Base-by-base conservation (phyloP, 2,797 vertebrate genomes). In the Buphagus erythrorhynchus region DNA sequence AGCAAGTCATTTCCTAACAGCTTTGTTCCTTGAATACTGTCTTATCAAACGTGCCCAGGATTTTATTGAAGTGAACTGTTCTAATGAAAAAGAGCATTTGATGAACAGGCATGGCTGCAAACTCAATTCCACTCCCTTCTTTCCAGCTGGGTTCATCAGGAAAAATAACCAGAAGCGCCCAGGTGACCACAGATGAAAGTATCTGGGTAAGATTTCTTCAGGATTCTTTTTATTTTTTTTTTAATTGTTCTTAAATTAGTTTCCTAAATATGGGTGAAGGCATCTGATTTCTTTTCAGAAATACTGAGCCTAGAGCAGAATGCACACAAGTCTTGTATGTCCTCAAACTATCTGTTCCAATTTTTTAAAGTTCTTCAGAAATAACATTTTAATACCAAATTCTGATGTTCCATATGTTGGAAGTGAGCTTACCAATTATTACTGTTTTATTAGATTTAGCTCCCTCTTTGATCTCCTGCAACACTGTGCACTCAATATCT, bases 1-100 rank as follows among this genome's bases (percentile, higher is more conserved):
- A 97, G 93, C 92, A 94, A 97, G 96, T 97, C 95, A 95, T 97
- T 98, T 97, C 83, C 72, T 96, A 97, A 96, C 90, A 97, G 96
- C 96, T 97, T 97, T 97, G 93, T 96, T 97, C 83, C 92, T 96
- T 79, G 85, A 93, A 95, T 82, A 90, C 95, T 92, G 91, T 96
- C 95, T 97, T 97, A 97, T 97, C 95, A 96, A 97, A 97, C 97
- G 94, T 83, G 83, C 94, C 91, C 95, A 93, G 93, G 65, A 94
- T 97, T 95, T 96, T 96, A 95, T 63, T 94, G 96, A 96, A 97
- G 94, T 78, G 95, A 97, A 95, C 94, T 95, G 36, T 88, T 97
- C 74, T 97, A 97, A 98, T 95, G 97, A 95, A 97, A 97, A 95
- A 95, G 90, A 95, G 91, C 83, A 93, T 92, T 92, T 75, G 86